Evolutionary conservation across 1,140 invertebrate species (phyloP).

Genomic region (Charaxes varanes): DNA sequence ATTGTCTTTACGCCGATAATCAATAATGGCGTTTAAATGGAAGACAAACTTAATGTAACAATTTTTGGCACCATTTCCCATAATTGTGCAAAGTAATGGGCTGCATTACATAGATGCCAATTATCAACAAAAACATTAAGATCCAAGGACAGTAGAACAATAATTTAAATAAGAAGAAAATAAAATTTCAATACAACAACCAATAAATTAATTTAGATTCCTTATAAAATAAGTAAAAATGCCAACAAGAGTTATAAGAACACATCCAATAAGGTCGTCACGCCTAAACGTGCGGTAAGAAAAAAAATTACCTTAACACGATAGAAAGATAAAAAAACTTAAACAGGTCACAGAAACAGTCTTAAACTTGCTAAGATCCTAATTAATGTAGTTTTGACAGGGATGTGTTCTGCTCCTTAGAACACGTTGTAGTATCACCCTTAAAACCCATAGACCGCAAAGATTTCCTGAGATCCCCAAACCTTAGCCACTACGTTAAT

Average conservation of each 20-base stretch:
- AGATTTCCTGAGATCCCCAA: constrained; percentile 56
- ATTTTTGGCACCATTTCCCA: constrained; percentile 43
- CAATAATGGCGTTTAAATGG: constrained; percentile 39
- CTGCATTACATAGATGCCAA: constrained; percentile 60
- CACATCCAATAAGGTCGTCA: constrained; percentile 63
- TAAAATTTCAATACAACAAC: constrained; percentile 73
- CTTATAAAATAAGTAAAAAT: constrained; percentile 74
- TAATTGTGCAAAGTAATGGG: constrained; percentile 38
- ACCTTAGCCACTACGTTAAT: constrained; percentile 52
- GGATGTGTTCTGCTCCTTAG: constrained; percentile 71
- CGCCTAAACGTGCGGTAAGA: constrained; percentile 36
- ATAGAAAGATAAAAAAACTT: constrained; percentile 65
- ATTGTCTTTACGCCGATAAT: constrained; percentile 21
- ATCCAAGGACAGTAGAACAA: constrained; percentile 53
- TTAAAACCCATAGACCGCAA: constrained; percentile 35
- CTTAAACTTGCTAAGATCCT: constrained; percentile 72
- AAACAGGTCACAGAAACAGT: constrained; percentile 74
- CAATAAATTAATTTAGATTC: constrained; percentile 74
- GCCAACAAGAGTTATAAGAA: constrained; percentile 74
- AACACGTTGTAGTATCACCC: constrained; percentile 63
- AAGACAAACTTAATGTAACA: constrained; percentile 55
- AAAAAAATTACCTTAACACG: constrained; percentile 53
- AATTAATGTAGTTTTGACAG: constrained; percentile 70
- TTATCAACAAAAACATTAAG: constrained; percentile 51
- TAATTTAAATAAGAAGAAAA: constrained; percentile 68